Percentiles rank a stretch among this genome's conserved stretches.
Evolutionary conservation across 2,888 invertebrate species (phyloP).

Genomic region (Eupithecia exiguata): DNA sequence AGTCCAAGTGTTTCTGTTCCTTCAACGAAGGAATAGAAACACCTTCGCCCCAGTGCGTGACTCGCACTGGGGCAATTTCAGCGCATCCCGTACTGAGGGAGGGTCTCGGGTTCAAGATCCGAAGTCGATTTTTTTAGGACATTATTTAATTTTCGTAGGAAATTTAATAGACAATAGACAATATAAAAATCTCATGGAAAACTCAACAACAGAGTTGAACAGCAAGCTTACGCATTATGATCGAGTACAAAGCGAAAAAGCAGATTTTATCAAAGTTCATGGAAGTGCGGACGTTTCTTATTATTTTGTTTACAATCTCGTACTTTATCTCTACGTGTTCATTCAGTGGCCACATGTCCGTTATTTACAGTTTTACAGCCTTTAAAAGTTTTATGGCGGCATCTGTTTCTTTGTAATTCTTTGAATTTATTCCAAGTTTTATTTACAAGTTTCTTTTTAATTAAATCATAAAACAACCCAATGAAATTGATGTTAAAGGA

Average conservation of each 20-base stretch:
- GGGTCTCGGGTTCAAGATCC: no score
- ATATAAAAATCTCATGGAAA: not conserved
- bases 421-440: not conserved
- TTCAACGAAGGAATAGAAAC: no score
- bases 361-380: not conserved
- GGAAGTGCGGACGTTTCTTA: not conserved
- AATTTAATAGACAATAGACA: no score
- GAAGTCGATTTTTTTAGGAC: no score
- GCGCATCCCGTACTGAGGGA: no score
- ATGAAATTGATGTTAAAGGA: not conserved
- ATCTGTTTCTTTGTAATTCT: conserved; percentile 13
- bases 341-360: conserved; percentile 4
- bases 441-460: not conserved
- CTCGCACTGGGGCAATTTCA: no score
- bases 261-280: not conserved
- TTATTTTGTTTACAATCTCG: conserved; percentile 6
- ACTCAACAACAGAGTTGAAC: not conserved
- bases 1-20: no score
- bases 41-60: no score
- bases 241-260: not conserved
- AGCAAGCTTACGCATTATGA: not conserved
- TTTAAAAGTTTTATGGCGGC: conserved; percentile 13
- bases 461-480: not conserved
- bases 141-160: no score
- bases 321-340: not conserved